Base-by-base conservation (phyloP, 2,797 vertebrate genomes). In the Uromys caudimaculatus region DNA sequence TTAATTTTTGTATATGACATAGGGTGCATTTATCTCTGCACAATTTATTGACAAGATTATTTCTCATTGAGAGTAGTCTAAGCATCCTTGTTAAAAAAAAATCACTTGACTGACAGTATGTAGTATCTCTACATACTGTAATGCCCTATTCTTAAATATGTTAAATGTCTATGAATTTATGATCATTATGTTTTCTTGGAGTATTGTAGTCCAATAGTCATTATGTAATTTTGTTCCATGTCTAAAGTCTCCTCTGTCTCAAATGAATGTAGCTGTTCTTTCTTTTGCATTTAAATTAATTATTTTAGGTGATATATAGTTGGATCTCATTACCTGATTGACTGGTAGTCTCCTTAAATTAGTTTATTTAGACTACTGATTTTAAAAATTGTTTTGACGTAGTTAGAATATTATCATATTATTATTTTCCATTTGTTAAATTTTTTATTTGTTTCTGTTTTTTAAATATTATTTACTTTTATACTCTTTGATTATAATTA, bases 271-370 rank as follows among this genome's bases (percentile, higher is more conserved):
- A 44, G 29, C 24, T 64, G 17, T 11, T 64, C 17, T 64, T 84
- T 69, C 32, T 62, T 77, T 81, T 94, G 56, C 83, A 84, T 92
- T 92, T 92, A 92, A 92, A 47, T 92, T 21, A 23, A 13, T 4
- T 84, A 62, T 64, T 84, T 62, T 64, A 35, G 60, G 41, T 84
- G 27, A 47, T 84, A 21, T 23, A 84, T 47, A 47, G 58, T 83
- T 64, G 27, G 64, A 62, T 92, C 47, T 67, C 81, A 35, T 83
- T 90, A 47, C 14, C 81, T 52, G 9, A 81, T 67, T 78, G 2
- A 64, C 23, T 67, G 23, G 50, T 29, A 89, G 21, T 77, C 50
- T 67, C 47, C n/a, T 35, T 52, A 58, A 54, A 81, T 21, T 73
- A 32, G 75, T 81, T 8, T 87, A n/a, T 71, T 73, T 95, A 91